Evolutionary conservation across 2,888 invertebrate genomes (phyloP), one percentile per base, ranked within the genome.

Genomic region (Nemotelus nigrinus): DNA sequence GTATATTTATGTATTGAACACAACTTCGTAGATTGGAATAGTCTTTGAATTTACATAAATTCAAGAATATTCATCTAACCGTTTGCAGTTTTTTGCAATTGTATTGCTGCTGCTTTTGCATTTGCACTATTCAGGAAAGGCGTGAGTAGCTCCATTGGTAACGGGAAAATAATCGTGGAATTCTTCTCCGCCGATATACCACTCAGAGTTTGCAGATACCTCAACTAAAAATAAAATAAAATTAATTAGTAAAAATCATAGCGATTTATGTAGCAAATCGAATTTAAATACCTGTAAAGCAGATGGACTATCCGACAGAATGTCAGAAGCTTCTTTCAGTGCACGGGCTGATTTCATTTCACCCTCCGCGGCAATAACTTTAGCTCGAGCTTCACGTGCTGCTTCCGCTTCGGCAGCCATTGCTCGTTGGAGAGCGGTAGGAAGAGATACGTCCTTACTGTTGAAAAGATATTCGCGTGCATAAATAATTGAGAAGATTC

Each of bases 141-240:
- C 3, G 86, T 83, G 44, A 94, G 84, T 71, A 94, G 86, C 84
- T 97, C 97, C 88, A 97, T 92, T 0, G 97, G 97, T 81, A 97
- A 88, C 0, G 97, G 97, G 85, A 98, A 97, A 78, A 97, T 93
- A 82, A 98, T 97, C 0, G 97, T 97, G 0, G 96, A 97, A 87
- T 97, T 97, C 88, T 96, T 97, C 88, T 98, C 97, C 0, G 96
- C 94, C 1, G 97, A 95, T 86, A 97, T 96, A 77, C 94, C 93
- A 88, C 91, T 96, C 78, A 98, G 88, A 0, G 97, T 97, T 88
- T 98, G 97, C 58, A 96, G 89, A 85, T 95, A 95, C n/a, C 95
- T 91, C 79, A 94, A 84, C 94, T 94, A 87, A 78, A 90, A 90
- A 76, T 80, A 80, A 77, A 45, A 63, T 25, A 44, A 76, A 64